A percentile compares a stretch with the other conserved stretches of the same genome.
Evolutionary conservation across 2,113 vertebrate species (phyloP).

Genomic region (Etia nguti): DNA sequence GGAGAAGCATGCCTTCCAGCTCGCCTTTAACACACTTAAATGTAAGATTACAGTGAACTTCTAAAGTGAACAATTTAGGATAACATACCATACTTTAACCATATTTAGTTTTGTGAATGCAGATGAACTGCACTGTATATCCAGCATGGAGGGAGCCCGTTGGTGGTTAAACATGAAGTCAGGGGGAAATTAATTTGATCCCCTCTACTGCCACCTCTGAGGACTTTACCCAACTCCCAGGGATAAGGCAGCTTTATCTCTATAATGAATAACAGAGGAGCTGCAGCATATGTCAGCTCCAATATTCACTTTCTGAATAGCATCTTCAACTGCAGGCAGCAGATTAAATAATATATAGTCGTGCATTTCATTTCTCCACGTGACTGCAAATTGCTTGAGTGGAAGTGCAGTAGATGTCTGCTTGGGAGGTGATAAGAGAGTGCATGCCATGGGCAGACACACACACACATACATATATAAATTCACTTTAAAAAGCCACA

Average conservation of each 20-base stretch:
- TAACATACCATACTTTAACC: neutral
- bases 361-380: slow-evolving; percentile 17
- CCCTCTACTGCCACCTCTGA: neutral
- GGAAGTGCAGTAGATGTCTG: slow-evolving; percentile 40
- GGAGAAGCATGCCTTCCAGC: slow-evolving; percentile 70
- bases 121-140: neutral
- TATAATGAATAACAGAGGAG: slow-evolving; percentile 40
- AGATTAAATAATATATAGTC: slow-evolving; percentile 51
- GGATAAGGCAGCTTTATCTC: slow-evolving; percentile 25
- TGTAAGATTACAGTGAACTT: slow-evolving; percentile 70
- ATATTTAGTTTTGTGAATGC: neutral
- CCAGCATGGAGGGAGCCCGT: neutral
- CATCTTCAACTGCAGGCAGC: slow-evolving; percentile 32
- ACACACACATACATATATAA: neutral
- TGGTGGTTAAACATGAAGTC: slow-evolving; percentile 16
- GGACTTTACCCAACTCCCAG: neutral
- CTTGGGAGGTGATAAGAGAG: slow-evolving; percentile 46
- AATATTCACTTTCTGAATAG: slow-evolving; percentile 37
- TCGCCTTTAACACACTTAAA: slow-evolving; percentile 86
- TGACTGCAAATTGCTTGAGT: slow-evolving; percentile 28
- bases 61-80: neutral
- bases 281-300: slow-evolving; percentile 30
- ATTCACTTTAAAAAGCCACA: neutral
- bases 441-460: neutral
- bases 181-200: slow-evolving; percentile 34